Evolutionary conservation across 2,888 invertebrate genomes (phyloP), one percentile per base, ranked within the genome.

Genomic region (Caenorhabditis becei): DNA sequence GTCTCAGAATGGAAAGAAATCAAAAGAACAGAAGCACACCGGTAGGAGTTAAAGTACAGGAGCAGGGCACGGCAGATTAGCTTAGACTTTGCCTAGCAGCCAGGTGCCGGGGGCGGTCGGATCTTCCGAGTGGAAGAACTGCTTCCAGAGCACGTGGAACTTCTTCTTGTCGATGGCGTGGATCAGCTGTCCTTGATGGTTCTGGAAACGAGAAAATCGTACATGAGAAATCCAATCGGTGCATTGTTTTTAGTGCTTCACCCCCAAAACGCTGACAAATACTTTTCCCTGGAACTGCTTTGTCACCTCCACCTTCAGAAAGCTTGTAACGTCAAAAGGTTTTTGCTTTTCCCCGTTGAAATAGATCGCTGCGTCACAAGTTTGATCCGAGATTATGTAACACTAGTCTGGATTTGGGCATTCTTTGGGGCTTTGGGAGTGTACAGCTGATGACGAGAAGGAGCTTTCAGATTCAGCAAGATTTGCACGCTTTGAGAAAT

Each of bases 121-220:
- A 32, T 83, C 82, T 54, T 75, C 75, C 5, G 82, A 79, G 49
- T 62, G 58, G 72, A 83, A 83, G 51, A 80, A 83, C 53, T 83
- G 75, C 41, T 83, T 79, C 79, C 79, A 79, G 16, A 83, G 65
- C 11, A 66, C 70, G 20, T 66, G 58, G 59, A 83, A 83, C n/a
- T 59, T 65, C 59, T 78, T 77, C 18, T 77, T 66, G 54, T 77
- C 77, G 54, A 82, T 82, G 18, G 54, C 54, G 61, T 82, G 67
- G 47, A 77, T 71, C 28, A 78, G 37, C 35, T 81, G 59, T 16
- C 81, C 81, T 49, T 72, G 81, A 20, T 77, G 66, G 47, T 77
- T 71, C 81, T 80, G 66, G 18, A 80, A 79, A 14, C n/a, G n/a
- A n/a, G n/a, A n/a, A n/a, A n/a, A n/a, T n/a, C n/a, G n/a, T n/a